Base-by-base conservation (phyloP, 1,140 invertebrate genomes). In the Drosophila punjabiensis region DNA sequence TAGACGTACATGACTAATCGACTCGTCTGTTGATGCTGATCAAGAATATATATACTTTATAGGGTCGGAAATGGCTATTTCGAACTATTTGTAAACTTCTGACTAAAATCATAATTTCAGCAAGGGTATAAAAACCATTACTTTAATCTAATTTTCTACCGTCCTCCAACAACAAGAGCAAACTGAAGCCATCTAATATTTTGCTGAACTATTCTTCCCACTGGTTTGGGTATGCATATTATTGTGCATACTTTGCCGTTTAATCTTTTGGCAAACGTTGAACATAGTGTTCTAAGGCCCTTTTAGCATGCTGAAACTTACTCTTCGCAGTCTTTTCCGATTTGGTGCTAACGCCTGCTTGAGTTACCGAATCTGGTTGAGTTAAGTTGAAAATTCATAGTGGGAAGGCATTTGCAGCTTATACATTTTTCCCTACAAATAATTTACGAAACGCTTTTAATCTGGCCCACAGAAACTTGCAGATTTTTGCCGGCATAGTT, bases 131-230 rank as follows among this genome's bases (percentile, higher is more conserved):
- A n/a, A n/a, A n/a, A n/a, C n/a, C n/a, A n/a, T n/a, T n/a, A n/a
- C n/a, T n/a, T n/a, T n/a, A n/a, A n/a, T n/a, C 10, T 13, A 20
- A 45, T 20, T 20, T 45, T 18, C 13, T 16, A 0, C 14, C 14
- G 10, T n/a, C 5, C 16, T n/a, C 9, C 4, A n/a, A 28, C 9
- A 10, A n/a, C 48, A 5, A 20, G 0, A 11, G 1, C 48, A 28
- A n/a, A 10, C 9, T 10, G 16, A n/a, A 5, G 14, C 4, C 9
- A 11, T 16, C 16, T 30, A 30, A 52, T 30, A 30, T 32, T 52
- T 11, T 69, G 68, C 78, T 85, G 64, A 85, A 85, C 82, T 81
- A 85, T 85, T 63, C 81, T 85, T 65, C 68, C 78, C 65, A 67
- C 78, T 85, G 64, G 78, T 78, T 85, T 85, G 77, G 43, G 33